Evolutionary conservation across 1,140 invertebrate species (phyloP), one percentile per base, ranked within the genome.

Genomic region (Teleopsis dalmanni): DNA sequence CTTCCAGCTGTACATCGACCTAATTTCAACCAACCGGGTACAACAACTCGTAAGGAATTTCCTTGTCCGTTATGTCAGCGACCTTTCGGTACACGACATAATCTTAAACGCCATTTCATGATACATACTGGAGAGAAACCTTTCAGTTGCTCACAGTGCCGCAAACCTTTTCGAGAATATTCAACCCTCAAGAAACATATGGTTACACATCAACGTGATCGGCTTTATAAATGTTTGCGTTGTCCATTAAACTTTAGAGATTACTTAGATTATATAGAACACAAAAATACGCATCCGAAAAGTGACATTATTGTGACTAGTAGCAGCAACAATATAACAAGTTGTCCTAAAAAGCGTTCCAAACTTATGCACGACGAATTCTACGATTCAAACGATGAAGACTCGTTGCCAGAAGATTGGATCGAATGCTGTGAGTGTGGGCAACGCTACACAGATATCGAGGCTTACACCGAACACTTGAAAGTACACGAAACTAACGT

Each of bases 91-190:
- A 69, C 62, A 3, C 56, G 65, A 6, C 65, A 69, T 38, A 69
- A 69, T 48, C 59, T 69, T 1, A 69, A 69, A 44, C 61, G 65
- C 3, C 65, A 69, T 47, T 65, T 61, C 21, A 69, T 69, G 65
- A 69, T 69, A 6, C 65, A 69, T 33, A 69, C 65, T 2, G 65
- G 65, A 3, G 62, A 69, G 42, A 69, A 69, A 33, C 65, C 65
- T 0, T 69, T 60, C 38, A 65, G 60, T 44, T 69, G 65, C 46
- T 55, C 46, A 44, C 62, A 62, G 27, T 69, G 65, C 42, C 54
- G 60, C 4, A 69, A 69, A 50, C 65, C 61, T 1, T 69, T 69
- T n/a, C 56, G 65, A 0, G 65, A 69, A 51, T 60, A 57, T 38
- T 66, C 62, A 16, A 69, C 65, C 0, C 52, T 69, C 0, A 69